These are phyloP conservation scores for Lutjanus campechanus DNA, from an alignment of 2,797 vertebrate species.

Conservation along the genomic window DNA sequence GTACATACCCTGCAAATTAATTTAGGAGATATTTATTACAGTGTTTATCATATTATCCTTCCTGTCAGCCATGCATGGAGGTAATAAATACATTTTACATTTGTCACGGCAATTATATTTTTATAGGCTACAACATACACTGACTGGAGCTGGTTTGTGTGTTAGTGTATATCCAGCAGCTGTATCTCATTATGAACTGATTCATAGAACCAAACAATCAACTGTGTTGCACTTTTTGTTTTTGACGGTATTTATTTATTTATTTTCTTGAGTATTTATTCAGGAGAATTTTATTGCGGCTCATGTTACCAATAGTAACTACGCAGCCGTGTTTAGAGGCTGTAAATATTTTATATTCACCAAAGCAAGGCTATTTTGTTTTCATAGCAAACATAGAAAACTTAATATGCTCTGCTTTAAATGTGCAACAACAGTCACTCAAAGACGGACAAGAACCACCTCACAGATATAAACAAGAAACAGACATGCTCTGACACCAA, in stretches of 20 bases:
- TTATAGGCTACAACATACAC: not conserved
- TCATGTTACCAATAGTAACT: no score
- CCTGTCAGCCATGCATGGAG: not conserved
- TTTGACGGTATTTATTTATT: not conserved
- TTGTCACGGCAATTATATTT: not conserved
- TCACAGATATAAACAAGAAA: no score
- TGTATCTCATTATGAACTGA: not conserved
- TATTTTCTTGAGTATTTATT: not conserved
- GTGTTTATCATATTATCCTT: not conserved
- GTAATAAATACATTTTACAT: not conserved
- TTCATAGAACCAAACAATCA: not conserved
- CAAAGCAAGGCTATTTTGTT: not conserved
- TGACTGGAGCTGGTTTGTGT: not conserved
- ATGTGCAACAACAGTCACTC: not conserved
- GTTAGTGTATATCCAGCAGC: not conserved
- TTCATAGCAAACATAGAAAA: not conserved
- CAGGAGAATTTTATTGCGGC: not conserved
- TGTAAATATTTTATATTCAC: not conserved
- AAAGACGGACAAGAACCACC: not conserved
- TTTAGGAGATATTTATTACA: no score
- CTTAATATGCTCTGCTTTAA: constrained; percentile 9
- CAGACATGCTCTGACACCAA: no score
- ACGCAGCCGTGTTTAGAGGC: not conserved
- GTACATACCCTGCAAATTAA: no score
- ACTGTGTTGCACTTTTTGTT: not conserved